A percentile compares a stretch with the other conserved stretches of the same genome.
Conservation (phyloP, 2,797 vertebrate species). For the Sus cebifrons region DNA sequence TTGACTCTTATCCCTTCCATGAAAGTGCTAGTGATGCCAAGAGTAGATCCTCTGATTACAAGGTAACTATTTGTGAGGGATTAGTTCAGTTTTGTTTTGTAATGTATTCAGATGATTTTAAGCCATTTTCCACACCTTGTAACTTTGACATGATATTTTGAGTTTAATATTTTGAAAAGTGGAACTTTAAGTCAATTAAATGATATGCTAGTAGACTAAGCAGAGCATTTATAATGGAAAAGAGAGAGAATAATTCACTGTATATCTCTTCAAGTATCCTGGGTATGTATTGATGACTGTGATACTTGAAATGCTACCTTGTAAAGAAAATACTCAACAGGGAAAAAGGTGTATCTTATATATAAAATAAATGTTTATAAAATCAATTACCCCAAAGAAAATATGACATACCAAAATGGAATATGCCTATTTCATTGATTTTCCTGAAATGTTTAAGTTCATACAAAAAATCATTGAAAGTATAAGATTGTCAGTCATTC, state of each 20-base stretch:
- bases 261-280: background rate
- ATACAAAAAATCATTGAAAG: background rate
- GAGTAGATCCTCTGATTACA: constrained; percentile 65
- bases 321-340: background rate
- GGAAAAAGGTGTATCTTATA: background rate
- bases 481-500: background rate
- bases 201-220: background rate
- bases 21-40: constrained; percentile 23
- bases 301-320: background rate
- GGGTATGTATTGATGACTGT: background rate
- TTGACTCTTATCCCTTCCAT: background rate
- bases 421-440: background rate
- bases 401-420: background rate
- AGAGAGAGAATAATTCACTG: background rate
- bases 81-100: constrained; percentile 59
- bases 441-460: background rate
- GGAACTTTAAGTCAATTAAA: constrained; percentile 24
- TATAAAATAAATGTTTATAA: background rate
- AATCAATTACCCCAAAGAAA: constrained; percentile 14
- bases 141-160: constrained; percentile 43
- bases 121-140: background rate
- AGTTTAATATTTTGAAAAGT: constrained; percentile 65
- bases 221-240: constrained; percentile 8
- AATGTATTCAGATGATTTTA: constrained; percentile 57
- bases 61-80: background rate